Percentiles rank a stretch among this genome's conserved stretches.
These are phyloP conservation scores for Macroglossus sobrinus DNA, from an alignment of 2,113 vertebrate species.

Conservation along the genomic window DNA sequence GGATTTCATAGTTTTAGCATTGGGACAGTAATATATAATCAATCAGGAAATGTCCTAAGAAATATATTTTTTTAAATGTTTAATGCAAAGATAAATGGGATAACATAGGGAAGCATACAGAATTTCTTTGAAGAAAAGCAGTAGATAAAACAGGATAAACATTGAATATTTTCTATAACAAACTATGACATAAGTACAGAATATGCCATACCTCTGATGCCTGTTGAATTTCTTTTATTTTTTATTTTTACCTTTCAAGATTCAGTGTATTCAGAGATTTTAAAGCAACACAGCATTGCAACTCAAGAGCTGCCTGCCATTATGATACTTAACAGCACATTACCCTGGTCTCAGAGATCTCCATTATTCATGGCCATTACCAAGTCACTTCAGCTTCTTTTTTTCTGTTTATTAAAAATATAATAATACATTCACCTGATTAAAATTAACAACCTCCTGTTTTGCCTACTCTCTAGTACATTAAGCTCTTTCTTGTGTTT, in stretches of 20 bases:
- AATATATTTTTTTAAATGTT: not conserved
- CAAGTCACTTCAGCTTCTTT: not conserved
- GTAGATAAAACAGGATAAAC: not conserved
- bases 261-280: not conserved
- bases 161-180: not conserved
- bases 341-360: not conserved
- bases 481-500: not conserved
- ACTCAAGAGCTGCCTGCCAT: not conserved
- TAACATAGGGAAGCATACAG: not conserved
- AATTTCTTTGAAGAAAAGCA: not conserved
- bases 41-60: not conserved
- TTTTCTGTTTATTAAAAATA: not conserved
- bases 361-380: no score
- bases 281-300: not conserved
- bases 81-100: not conserved
- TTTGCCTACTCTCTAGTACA: not conserved
- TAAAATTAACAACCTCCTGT: not conserved
- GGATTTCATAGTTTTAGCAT: not conserved
- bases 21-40: not conserved
- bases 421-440: not conserved
- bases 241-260: not conserved
- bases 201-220: not conserved
- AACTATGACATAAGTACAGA: not conserved
- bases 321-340: not conserved
- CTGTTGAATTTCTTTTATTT: not conserved